Evolutionary conservation across 1,140 invertebrate genomes (phyloP), one percentile per base, ranked within the genome.

Genomic region (Phthorimaea operculella): DNA sequence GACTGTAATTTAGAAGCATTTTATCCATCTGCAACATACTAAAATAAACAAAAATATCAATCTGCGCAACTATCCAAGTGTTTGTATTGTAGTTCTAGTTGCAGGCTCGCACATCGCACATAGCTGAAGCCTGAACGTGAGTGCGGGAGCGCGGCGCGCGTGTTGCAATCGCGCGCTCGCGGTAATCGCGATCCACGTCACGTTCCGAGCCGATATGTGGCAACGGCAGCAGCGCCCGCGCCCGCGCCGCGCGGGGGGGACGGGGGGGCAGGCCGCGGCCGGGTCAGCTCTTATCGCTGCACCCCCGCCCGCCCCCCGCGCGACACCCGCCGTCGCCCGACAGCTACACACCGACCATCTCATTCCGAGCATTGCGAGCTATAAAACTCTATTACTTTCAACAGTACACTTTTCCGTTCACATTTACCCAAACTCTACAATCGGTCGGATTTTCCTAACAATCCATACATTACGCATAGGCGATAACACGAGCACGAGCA

Each of bases 281-380:
- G 59, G 67, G 61, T 66, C 61, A 60, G 34, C 56, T 60, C 62
- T 66, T 69, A 65, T 70, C 66, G 64, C 66, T 45, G 17, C 55
- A 15, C 55, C 3, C 63, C 52, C 39, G 39, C 47, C 59, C 15
- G 60, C 60, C 52, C 60, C 54, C 16, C 60, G 33, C 44, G 12
- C 12, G 11, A 17, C 44, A 47, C 53, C 47, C 53, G 45, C 63
- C 55, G 53, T 55, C 56, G 56, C 59, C 42, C 56, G 39, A 47
- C 4, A 28, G 21, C 21, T 28, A 28, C 21, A 28, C 21, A 4
- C 21, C 2, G 21, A 21, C 39, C n/a, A 44, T 12, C 57, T 16
- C 18, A 28, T 45, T 33, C 42, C 52, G 10, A 42, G 55, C 55
- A 44, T 9, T 53, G 34, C 48, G 39, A 44, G 6, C 21, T 28